phyloP scores from a whole-genome alignment of 2,113 vertebrate genomes.

The Xiphorhynchus elegans region DNA sequence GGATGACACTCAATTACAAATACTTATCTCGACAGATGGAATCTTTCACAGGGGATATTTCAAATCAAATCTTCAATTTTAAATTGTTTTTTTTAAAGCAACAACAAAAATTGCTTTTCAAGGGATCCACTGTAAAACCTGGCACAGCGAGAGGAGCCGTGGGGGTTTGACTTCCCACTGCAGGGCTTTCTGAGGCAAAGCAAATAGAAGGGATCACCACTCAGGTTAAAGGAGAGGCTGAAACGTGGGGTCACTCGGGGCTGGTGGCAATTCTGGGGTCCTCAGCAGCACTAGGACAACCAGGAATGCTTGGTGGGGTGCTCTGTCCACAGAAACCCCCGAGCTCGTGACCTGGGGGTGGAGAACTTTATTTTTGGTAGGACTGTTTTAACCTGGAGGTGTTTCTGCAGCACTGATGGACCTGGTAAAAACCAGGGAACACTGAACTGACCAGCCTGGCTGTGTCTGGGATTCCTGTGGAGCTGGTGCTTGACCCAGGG shows the following conservation, averaged over 20 bases:
- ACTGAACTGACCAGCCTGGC: rapidly evolving
- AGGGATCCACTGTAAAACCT: not conserved
- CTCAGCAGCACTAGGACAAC: not conserved
- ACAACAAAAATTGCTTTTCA: not conserved
- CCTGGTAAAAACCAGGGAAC: rapidly evolving
- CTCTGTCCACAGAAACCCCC: not conserved
- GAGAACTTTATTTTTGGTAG: rapidly evolving
- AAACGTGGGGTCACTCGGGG: rapidly evolving
- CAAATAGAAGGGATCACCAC: rapidly evolving
- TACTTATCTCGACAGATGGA: not conserved
- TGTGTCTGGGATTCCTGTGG: not conserved
- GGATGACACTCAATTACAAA: not conserved
- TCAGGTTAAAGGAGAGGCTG: rapidly evolving
- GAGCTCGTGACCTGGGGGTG: rapidly evolving
- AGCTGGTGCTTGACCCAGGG: too few species aligned
- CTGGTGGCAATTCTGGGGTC: not conserved
- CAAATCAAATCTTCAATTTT: not conserved
- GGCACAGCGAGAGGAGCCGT: rapidly evolving
- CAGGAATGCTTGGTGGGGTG: rapidly evolving
- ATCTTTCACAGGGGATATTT: not conserved
- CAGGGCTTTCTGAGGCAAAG: not conserved
- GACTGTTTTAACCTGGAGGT: not conserved
- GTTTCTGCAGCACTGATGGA: rapidly evolving
- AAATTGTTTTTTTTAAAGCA: not conserved
- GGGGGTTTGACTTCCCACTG: not conserved